Evolutionary conservation across 2,797 vertebrate species (phyloP).

Genomic region (Crossoptilon crossoptilon): DNA sequence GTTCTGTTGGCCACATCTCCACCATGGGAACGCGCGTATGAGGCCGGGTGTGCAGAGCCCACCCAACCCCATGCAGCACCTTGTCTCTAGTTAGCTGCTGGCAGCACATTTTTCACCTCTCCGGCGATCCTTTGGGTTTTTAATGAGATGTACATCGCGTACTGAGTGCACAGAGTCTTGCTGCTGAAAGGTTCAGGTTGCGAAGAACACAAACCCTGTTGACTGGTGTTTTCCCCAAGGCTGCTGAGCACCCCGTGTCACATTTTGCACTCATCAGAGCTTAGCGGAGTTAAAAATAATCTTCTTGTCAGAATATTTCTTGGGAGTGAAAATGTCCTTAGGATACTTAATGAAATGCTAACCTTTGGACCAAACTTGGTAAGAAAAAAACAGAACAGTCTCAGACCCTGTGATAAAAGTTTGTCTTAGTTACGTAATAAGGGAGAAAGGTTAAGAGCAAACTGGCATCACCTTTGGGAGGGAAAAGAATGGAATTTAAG

Average conservation of each 20-base stretch:
- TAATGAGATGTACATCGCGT: background rate
- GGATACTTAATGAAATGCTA: constrained; percentile 42
- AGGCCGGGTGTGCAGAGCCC: background rate
- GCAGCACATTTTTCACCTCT: background rate
- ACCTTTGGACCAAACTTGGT: constrained; percentile 52
- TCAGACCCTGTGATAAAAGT: background rate
- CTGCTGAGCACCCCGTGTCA: background rate
- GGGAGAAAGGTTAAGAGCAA: constrained; percentile 25
- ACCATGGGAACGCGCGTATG: background rate
- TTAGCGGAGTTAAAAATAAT: constrained; percentile 50
- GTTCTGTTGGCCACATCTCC: background rate
- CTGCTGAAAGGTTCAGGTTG: background rate
- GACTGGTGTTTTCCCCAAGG: background rate
- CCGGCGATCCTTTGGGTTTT: background rate
- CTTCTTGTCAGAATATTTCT: constrained; percentile 47
- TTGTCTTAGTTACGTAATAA: background rate
- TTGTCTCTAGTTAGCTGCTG: background rate
- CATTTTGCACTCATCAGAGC: constrained; percentile 53
- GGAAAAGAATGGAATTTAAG: constrained; percentile 38
- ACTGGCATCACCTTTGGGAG: background rate
- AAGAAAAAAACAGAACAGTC: constrained; percentile 4
- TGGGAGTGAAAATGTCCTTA: constrained; percentile 56
- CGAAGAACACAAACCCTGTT: background rate
- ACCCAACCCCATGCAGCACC: fast-evolving
- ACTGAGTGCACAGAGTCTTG: background rate